Evolutionary conservation across 2,888 invertebrate genomes (phyloP), one percentile per base, ranked within the genome.

Genomic region (Molanna angustata): DNA sequence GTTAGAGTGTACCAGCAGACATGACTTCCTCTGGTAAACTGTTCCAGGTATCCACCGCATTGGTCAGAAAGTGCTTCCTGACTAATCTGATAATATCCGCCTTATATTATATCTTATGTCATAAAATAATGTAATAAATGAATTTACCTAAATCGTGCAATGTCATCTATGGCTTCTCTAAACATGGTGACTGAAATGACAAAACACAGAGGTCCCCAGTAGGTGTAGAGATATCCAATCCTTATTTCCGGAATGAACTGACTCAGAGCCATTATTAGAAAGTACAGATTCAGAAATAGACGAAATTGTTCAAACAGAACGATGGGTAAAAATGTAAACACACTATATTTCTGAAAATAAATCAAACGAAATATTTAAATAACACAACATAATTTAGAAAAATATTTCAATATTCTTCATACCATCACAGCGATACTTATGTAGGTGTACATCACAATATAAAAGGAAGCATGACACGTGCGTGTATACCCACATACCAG

Each of bases 181-280:
- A 92, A 90, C 69, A 99, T 83, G 11, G 99, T 99, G 7, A 99
- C 95, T 61, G 90, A 83, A 52, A 99, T 76, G 19, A 99, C 99
- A 75, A 99, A 99, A 63, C 94, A 88, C 80, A 99, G 71, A 40
- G 99, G 99, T 57, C 95, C 98, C 99, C 99, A 99, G 72, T 99
- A 99, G 0, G 99, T 99, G 71, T 98, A 99, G 39, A 98, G 82
- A 69, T 95, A 96, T 2, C 99, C 98, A 65, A 99, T 94, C 63
- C 93, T 82, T 61, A 99, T 89, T 65, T 93, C 94, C 18, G 96
- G 94, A 67, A 99, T 92, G 74, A 99, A 97, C 75, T 99, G 99
- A 65, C 95, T 95, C 49, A 90, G 79, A 0, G 99, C 98, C 98
- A 99, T 98, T 53, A 98, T 81, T 61, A 99, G 79, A 74, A 99